Conservation (phyloP, 1,140 invertebrate genomes). For the Telenomus remus region DNA sequence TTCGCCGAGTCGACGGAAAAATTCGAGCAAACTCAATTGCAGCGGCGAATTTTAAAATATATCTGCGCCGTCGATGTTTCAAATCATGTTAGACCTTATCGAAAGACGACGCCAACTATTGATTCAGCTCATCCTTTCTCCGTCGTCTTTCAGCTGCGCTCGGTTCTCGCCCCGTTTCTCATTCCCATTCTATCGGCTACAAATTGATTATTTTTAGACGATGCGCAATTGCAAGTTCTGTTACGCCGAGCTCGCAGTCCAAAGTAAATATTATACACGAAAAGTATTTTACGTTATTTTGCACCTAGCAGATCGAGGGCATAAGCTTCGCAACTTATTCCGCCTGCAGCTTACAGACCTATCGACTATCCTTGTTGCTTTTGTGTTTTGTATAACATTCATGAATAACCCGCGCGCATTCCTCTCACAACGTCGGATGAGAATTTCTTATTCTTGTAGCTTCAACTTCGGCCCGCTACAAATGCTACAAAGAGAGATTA, state of each 20-base stretch:
- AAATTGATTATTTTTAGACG: conserved; percentile 60
- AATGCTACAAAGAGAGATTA: conserved; percentile 52
- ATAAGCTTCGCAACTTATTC: conserved; percentile 54
- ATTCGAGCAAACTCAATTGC: conserved; percentile 49
- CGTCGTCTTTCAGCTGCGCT: conserved; percentile 41
- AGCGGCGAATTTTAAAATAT: conserved; percentile 46
- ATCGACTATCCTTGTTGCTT: conserved; percentile 44
- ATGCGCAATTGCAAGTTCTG: conserved; percentile 56
- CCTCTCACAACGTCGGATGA: conserved; percentile 51
- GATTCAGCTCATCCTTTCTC: conserved; percentile 56
- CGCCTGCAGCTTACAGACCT: conserved; percentile 33
- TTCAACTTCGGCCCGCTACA: conserved; percentile 25
- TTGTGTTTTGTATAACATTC: conserved; percentile 50
- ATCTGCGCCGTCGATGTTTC: conserved; percentile 54
- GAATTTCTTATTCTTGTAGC: conserved; percentile 46
- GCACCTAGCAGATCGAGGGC: conserved; percentile 47
- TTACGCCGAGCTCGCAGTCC: conserved; percentile 49
- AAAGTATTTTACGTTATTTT: conserved; percentile 58
- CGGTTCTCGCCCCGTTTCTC: conserved; percentile 3
- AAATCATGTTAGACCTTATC: conserved; percentile 56
- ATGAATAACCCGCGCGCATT: conserved; percentile 48
- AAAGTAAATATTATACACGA: conserved; percentile 57
- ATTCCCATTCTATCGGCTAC: conserved; percentile 33
- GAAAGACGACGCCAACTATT: conserved; percentile 55
- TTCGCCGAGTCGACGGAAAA: conserved; percentile 51